Percentiles rank a stretch among this genome's conserved stretches.
These are phyloP conservation scores for Drepana arcuata DNA, from an alignment of 1,140 invertebrate species.

Conservation along the genomic window DNA sequence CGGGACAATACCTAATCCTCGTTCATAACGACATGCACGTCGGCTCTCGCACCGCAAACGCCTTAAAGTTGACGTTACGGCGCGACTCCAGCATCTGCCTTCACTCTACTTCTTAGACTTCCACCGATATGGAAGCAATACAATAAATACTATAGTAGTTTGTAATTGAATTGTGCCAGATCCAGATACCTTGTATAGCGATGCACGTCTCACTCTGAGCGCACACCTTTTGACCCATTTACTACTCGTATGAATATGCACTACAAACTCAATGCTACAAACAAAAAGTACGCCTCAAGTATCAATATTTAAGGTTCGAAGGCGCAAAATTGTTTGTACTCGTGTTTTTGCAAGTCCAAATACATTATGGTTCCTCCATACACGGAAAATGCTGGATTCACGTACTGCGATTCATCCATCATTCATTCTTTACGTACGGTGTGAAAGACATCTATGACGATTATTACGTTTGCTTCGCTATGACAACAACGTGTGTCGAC, in stretches of 20 bases:
- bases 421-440: constrained; percentile 51
- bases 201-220: constrained; percentile 40
- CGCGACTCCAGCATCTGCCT: no score
- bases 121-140: no score
- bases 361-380: constrained; percentile 23
- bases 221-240: constrained; percentile 59
- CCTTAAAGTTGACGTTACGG: no score
- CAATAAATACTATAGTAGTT: no score
- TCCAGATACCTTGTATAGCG: no score
- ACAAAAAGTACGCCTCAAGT: neutral
- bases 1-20: no score
- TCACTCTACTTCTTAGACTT: no score
- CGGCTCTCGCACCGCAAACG: no score
- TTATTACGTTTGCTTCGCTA: constrained; percentile 48
- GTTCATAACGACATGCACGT: no score
- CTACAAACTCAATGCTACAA: neutral
- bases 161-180: no score
- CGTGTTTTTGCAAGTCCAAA: constrained; percentile 2
- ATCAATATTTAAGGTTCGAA: constrained; percentile 18
- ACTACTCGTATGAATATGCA: constrained; percentile 46
- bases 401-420: constrained; percentile 53
- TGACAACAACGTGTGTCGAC: constrained; percentile 24
- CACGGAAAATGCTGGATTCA: constrained; percentile 48
- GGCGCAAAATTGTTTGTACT: constrained; percentile 10
- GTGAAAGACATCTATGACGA: constrained; percentile 61